These are phyloP conservation scores for Syndactyla subalaris DNA, from an alignment of 2,797 vertebrate species.

Conservation along the genomic window DNA sequence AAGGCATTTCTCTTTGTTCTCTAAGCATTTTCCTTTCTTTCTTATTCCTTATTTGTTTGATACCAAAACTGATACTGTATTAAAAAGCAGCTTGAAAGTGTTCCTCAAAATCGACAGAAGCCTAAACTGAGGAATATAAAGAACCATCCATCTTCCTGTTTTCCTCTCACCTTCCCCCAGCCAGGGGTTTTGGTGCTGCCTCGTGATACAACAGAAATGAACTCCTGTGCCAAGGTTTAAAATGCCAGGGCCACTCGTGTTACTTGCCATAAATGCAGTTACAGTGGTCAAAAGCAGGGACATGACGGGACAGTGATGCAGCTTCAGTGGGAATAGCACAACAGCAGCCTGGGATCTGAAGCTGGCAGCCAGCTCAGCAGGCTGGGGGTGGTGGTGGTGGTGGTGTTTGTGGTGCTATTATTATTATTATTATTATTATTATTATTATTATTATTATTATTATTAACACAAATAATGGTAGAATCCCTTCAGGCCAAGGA, in stretches of 20 bases:
- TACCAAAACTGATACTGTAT: not conserved
- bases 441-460: not conserved
- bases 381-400: not conserved
- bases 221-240: not conserved
- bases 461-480: not conserved
- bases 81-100: not conserved
- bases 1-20: constrained; percentile 53
- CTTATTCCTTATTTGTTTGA: constrained; percentile 9
- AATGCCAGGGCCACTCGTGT: not conserved
- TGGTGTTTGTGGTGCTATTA: not conserved
- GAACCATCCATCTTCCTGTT: not conserved
- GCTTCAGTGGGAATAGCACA: accelerated
- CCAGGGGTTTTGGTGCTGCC: not conserved
- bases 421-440: not conserved
- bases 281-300: not conserved
- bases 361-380: not conserved
- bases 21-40: constrained; percentile 18
- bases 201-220: not conserved
- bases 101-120: not conserved
- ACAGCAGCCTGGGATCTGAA: accelerated
- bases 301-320: accelerated
- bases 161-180: not conserved
- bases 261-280: not conserved
- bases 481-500: not conserved
- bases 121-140: not conserved